phyloP scores from a whole-genome alignment of 2,113 vertebrate genomes.

The Syngnathus typhle region DNA sequence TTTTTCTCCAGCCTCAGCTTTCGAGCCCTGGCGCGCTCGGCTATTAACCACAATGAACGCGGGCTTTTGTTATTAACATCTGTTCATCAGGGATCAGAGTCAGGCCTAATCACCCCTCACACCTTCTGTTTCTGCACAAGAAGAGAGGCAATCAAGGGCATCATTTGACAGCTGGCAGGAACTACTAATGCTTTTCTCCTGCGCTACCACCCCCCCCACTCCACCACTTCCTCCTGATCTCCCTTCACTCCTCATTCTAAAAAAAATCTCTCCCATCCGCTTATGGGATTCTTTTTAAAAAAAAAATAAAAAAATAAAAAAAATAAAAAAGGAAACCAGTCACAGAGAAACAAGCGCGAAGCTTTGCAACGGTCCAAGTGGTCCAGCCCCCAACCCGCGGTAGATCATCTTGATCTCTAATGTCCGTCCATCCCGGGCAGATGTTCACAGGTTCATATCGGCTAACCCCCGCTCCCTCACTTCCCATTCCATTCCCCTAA shows the following conservation, averaged over 20 bases:
- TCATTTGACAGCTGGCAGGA: constrained; percentile 87
- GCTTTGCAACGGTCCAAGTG: constrained; percentile 64
- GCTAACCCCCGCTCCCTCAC: background rate
- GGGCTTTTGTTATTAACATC: constrained; percentile 84
- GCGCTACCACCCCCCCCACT: constrained; percentile 37
- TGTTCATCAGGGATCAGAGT: constrained; percentile 77
- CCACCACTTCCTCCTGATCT: constrained; percentile 59
- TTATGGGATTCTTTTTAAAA: constrained; percentile 64
- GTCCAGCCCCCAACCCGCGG: constrained; percentile 47
- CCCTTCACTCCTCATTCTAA: constrained; percentile 50
- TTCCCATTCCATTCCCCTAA: constrained; percentile 17
- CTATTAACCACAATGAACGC: constrained; percentile 81
- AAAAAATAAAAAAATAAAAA: constrained; percentile 24
- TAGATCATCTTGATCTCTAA: constrained; percentile 57
- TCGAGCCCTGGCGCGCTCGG: constrained; percentile 77
- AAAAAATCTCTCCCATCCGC: constrained; percentile 51
- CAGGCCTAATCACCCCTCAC: constrained; percentile 79
- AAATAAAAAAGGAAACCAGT: constrained; percentile 41
- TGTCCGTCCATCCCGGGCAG: constrained; percentile 51
- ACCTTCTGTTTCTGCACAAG: constrained; percentile 85
- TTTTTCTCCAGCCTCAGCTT: constrained; percentile 73
- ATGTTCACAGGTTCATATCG: constrained; percentile 66
- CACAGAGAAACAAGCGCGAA: constrained; percentile 42
- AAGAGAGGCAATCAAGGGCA: constrained; percentile 84
- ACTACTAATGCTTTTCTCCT: constrained; percentile 80